A percentile compares a stretch with the other conserved stretches of the same genome.
phyloP scores from a whole-genome alignment of 1,140 invertebrate genomes.

The Habropoda laboriosa region DNA sequence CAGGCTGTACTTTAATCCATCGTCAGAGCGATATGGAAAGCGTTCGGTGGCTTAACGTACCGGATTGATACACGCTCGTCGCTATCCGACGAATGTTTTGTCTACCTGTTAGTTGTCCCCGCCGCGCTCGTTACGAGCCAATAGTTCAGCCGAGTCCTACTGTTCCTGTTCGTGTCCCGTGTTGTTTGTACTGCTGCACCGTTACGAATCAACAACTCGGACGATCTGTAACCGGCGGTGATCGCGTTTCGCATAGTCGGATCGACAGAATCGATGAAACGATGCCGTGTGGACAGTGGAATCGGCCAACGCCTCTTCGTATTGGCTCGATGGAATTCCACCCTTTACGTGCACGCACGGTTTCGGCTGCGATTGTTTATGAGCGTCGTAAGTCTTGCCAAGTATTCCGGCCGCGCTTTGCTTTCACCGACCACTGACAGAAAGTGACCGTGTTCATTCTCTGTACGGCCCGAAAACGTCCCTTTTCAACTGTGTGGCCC shows the following conservation, averaged over 20 bases:
- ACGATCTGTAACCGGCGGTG: background rate
- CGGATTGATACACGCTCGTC: background rate
- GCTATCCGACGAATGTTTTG: conserved; percentile 28
- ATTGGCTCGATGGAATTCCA: background rate
- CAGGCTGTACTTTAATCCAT: background rate
- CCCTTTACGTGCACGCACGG: background rate
- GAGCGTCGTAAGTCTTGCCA: background rate
- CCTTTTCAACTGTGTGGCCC: background rate
- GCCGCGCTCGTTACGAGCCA: conserved; percentile 1
- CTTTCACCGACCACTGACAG: background rate
- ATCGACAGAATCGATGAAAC: background rate
- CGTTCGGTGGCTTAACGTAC: background rate
- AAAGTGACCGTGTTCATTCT: background rate
- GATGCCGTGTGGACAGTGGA: background rate
- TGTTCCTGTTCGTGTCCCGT: background rate
- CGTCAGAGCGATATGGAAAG: background rate
- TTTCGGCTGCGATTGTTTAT: conserved; percentile 2
- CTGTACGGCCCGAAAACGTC: background rate
- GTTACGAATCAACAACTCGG: conserved; percentile 22
- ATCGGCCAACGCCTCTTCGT: background rate
- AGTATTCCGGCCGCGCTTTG: background rate
- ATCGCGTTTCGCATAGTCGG: background rate
- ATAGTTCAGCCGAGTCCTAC: background rate
- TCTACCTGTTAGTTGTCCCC: conserved; percentile 8
- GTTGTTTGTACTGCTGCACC: background rate